Base-by-base conservation (phyloP, 2,113 vertebrate species). In the Mugil cephalus region DNA sequence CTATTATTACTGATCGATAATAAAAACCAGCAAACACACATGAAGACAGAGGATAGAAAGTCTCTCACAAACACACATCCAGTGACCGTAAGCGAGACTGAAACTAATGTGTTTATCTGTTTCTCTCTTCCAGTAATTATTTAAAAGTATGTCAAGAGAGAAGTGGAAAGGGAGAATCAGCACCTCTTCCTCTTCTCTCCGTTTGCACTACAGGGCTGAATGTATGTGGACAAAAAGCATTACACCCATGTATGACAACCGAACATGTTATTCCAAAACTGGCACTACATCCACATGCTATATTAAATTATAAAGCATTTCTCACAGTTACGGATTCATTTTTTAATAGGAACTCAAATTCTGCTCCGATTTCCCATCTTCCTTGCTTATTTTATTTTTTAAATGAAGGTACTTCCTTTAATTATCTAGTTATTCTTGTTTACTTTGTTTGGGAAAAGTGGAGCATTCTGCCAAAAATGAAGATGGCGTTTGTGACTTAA, bases 31-130 rank as follows among this genome's bases (percentile, higher is more conserved):
- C 0, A 1, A 21, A 39, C 2, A 55, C 24, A 30, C 5, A 30
- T 5, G 3, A 51, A 43, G 46, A 52, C 7, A 1, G 9, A 48
- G 43, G 38, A 47, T 14, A 18, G 21, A 6, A 24, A 55, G 24
- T 40, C 55, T 46, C n/a, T 9, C 39, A 50, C 47, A 42, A 8
- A 24, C 14, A 12, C 60, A 74, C 51, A 42, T 30, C 24, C 15
- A 4, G n/a, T 75, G 71, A 85, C 69, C 64, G 53, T 82, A 75
- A 79, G 61, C 67, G 69, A 78, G 69, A 82, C 65, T 82, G 79
- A 85, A 82, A 82, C 79, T 79, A 68, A 82, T 78, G 78, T 78
- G 64, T 81, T 85, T 81, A 36, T 69, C 63, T 68, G 63, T 66
- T 78, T 67, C 55, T 58, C 12, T 66, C 43, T 65, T 78, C 21